A percentile compares a stretch with the other conserved stretches of the same genome.
phyloP scores from a whole-genome alignment of 2,797 vertebrate species.

The Chelmon rostratus region DNA sequence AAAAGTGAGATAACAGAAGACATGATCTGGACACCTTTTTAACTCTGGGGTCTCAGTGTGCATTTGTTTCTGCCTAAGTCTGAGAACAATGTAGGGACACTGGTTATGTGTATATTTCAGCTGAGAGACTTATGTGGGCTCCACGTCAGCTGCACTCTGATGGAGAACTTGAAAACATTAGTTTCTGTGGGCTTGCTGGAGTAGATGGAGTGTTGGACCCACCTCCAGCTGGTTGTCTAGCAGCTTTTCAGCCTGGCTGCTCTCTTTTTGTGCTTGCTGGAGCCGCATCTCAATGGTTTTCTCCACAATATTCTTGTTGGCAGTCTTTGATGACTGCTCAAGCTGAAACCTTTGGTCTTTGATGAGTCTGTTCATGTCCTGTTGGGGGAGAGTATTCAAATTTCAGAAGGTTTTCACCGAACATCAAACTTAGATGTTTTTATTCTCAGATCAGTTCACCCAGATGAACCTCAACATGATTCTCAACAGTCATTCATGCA shows the following conservation, averaged over 20 bases:
- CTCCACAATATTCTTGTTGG: constrained; percentile 78
- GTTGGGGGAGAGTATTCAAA: background rate
- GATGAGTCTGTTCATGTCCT: background rate
- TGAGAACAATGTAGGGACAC: background rate
- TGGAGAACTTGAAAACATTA: background rate
- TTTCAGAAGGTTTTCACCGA: background rate
- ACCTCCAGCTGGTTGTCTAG: constrained; percentile 86
- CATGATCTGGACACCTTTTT: background rate
- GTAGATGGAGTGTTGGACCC: constrained; percentile 13
- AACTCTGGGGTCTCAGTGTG: background rate
- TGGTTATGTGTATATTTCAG: background rate
- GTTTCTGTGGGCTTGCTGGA: background rate
- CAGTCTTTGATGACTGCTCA: constrained; percentile 70
- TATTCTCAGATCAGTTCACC: background rate
- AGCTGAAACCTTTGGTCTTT: constrained; percentile 72
- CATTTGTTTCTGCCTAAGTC: background rate
- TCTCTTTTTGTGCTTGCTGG: constrained; percentile 82
- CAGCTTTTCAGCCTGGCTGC: constrained; percentile 75
- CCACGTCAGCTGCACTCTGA: background rate
- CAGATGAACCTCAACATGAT: background rate
- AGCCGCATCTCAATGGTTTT: constrained; percentile 82
- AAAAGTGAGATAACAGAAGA: constrained; percentile 4
- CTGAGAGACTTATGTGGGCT: too few relatives aligned
- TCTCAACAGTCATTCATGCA: background rate
- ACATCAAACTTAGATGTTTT: background rate